Evolutionary conservation across 2,888 invertebrate genomes (phyloP).

Genomic region (Electrophaes corylata): DNA sequence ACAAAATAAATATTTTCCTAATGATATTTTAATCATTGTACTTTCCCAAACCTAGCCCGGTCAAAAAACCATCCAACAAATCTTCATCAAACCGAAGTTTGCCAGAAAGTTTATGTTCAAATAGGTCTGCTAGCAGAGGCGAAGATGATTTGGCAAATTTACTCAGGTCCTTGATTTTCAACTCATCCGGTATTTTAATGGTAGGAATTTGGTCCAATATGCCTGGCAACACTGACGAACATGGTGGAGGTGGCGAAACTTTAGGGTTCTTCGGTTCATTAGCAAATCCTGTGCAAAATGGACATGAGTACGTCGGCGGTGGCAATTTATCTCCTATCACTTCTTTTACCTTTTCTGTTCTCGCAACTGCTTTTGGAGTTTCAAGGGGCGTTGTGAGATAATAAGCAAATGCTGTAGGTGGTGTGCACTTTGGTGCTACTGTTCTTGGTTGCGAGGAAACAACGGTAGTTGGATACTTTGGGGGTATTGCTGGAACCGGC

Average conservation of each 20-base stretch:
- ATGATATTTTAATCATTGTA: neutral
- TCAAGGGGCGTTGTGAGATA: conserved; percentile 42
- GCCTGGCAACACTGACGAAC: conserved; percentile 44
- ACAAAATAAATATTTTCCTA: neutral
- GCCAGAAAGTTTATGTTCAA: conserved; percentile 31
- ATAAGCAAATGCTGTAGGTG: conserved; percentile 46
- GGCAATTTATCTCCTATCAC: conserved; percentile 11
- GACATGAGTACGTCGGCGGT: conserved; percentile 22
- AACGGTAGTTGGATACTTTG: conserved; percentile 1
- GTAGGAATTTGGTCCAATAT: conserved; percentile 42
- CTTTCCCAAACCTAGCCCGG: conserved; percentile 45
- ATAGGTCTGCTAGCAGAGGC: conserved; percentile 29
- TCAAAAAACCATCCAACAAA: conserved; percentile 50
- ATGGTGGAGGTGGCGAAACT: conserved; percentile 39
- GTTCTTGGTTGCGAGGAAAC: neutral
- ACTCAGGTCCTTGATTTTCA: conserved; percentile 30
- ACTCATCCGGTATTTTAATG: conserved; percentile 33
- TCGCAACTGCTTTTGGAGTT: conserved; percentile 41
- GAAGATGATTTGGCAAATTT: conserved; percentile 2
- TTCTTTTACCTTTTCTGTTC: conserved; percentile 26
- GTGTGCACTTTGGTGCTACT: conserved; percentile 40
- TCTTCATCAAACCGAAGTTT: conserved; percentile 52
- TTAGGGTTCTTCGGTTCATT: conserved; percentile 36
- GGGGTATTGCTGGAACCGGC: neutral
- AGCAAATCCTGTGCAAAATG: conserved; percentile 36